Conservation (phyloP, 2,113 vertebrate genomes). For the Chloropsis cyanopogon region DNA sequence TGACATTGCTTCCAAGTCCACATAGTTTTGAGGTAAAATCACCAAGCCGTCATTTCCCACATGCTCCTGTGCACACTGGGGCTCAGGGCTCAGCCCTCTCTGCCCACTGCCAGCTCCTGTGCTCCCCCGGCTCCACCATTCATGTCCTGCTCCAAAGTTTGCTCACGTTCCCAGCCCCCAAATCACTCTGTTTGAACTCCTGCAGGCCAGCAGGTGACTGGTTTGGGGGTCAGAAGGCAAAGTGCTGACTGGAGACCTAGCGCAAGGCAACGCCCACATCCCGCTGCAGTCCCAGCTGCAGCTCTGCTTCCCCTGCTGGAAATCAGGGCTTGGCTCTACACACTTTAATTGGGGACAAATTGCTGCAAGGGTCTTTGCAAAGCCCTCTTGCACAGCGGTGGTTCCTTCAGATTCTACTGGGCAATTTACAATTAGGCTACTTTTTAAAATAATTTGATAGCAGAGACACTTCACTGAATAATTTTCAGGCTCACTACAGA, state of each 20-base stretch:
- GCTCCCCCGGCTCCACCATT: neutral
- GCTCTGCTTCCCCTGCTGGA: neutral
- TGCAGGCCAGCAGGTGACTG: neutral
- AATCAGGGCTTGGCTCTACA: neutral
- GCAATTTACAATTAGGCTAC: neutral
- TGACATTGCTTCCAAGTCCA: conserved; percentile 57
- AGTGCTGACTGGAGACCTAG: neutral
- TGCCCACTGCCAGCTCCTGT: neutral
- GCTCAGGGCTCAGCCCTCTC: neutral
- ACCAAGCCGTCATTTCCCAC: conserved; percentile 9
- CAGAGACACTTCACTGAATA: neutral
- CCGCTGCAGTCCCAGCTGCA: neutral
- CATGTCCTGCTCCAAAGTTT: rapidly evolving
- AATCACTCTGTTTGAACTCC: rapidly evolving
- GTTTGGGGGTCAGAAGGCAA: neutral
- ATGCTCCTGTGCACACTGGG: neutral
- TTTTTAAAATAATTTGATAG: neutral
- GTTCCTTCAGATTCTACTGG: neutral
- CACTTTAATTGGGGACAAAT: neutral
- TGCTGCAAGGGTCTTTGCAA: neutral
- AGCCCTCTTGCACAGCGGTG: neutral
- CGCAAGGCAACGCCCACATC: neutral
- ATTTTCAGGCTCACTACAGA: neutral
- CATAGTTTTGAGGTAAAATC: conserved; percentile 72
- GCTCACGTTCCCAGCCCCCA: rapidly evolving